These are phyloP conservation scores for Phrynocephalus vlangalii DNA, from an alignment of 2,797 vertebrate genomes.

Conservation along the genomic window DNA sequence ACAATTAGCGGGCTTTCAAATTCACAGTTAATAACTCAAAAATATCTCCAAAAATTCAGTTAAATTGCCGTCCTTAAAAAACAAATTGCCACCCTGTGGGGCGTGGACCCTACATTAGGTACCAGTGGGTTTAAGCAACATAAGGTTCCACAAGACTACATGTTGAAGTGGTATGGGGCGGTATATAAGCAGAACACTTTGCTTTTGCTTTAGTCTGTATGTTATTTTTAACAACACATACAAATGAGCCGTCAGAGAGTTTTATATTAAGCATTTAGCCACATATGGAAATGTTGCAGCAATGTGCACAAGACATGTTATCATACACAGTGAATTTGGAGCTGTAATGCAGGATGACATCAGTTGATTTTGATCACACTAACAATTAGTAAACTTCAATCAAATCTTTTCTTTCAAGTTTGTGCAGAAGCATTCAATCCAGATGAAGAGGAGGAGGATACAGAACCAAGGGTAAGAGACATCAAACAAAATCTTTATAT, in stretches of 20 bases:
- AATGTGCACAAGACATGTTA: neutral
- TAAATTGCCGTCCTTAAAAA: no score
- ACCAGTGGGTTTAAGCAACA: no score
- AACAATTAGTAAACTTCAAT: neutral
- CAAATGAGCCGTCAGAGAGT: neutral
- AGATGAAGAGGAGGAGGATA: constrained; percentile 96
- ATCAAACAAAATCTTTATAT: neutral
- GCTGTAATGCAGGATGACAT: neutral
- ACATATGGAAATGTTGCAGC: neutral
- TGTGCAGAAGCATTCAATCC: constrained; percentile 97
- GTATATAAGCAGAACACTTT: no score
- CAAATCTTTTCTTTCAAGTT: constrained; percentile 79
- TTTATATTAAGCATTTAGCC: neutral
- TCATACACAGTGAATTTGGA: neutral
- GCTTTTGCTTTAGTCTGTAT: neutral
- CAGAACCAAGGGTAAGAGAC: constrained; percentile 88
- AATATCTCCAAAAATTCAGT: no score
- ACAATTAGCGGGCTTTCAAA: no score
- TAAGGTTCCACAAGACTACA: no score
- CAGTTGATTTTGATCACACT: neutral
- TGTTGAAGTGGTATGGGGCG: no score
- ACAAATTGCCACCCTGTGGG: no score
- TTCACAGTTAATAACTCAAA: no score
- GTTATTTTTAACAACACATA: neutral
- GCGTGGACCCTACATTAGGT: no score